Percentiles rank a stretch among this genome's conserved stretches.
phyloP scores from a whole-genome alignment of 2,113 vertebrate genomes.

The Mirza zaza region DNA sequence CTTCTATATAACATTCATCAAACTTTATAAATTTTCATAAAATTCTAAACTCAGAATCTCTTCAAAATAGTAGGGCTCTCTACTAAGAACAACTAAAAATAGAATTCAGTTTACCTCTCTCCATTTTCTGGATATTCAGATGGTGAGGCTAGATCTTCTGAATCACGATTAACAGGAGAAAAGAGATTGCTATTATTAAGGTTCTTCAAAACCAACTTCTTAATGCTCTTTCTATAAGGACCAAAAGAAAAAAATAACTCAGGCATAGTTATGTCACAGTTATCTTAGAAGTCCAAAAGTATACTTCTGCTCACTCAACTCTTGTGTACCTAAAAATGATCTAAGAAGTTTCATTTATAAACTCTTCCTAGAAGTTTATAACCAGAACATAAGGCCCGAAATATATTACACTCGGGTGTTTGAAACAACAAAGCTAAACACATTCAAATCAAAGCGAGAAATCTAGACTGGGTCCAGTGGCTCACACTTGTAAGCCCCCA shows the following conservation, averaged over 20 bases:
- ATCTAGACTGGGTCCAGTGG: not conserved
- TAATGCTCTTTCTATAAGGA: constrained; percentile 94
- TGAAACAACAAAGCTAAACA: constrained; percentile 15
- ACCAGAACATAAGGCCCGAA: not conserved
- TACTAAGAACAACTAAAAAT: not conserved
- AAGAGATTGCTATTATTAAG: constrained; percentile 91
- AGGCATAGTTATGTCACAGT: not conserved
- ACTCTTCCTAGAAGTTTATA: not conserved
- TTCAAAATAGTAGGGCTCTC: not conserved
- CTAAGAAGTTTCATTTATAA: constrained; percentile 19
- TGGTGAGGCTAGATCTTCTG: constrained; percentile 89
- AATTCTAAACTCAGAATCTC: not conserved
- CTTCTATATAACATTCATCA: not conserved
- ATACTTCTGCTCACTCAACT: not conserved
- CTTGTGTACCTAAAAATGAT: not conserved
- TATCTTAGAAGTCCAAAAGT: not conserved
- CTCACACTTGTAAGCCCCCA: too few species aligned
- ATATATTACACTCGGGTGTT: not conserved
- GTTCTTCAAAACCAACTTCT: constrained; percentile 97
- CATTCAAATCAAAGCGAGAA: constrained; percentile 15
- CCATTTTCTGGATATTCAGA: constrained; percentile 93
- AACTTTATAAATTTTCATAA: not conserved
- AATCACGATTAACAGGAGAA: constrained; percentile 88
- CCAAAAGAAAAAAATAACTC: not conserved
- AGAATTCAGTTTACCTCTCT: constrained; percentile 84